Conservation (phyloP, 1,140 invertebrate species). For the Paraescarpia echinospica region DNA sequence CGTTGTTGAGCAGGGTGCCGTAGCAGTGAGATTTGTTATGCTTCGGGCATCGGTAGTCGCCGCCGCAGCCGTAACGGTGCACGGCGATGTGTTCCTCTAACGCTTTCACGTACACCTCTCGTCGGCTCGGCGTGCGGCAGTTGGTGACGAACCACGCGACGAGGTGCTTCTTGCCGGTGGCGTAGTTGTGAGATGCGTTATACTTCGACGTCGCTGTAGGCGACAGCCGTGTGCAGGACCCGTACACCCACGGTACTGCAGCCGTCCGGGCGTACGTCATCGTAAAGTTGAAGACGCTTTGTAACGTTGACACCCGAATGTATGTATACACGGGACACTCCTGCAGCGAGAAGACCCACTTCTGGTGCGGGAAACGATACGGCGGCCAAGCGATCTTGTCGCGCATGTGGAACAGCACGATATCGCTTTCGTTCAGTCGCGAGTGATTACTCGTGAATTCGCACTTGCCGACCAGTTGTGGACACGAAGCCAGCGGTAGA, state of each 20-base stretch:
- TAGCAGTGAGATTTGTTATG: constrained; percentile 64
- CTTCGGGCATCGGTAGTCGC: constrained; percentile 53
- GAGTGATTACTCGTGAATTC: background rate
- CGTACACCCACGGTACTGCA: background rate
- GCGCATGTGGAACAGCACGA: background rate
- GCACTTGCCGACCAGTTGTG: background rate
- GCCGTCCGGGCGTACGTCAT: background rate
- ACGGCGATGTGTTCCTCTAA: constrained; percentile 63
- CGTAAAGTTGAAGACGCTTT: constrained; percentile 11
- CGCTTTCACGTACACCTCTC: constrained; percentile 63
- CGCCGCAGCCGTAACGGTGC: constrained; percentile 70
- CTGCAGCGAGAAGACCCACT: background rate
- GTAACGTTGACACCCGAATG: background rate
- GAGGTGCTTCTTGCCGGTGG: constrained; percentile 51
- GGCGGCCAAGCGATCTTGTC: background rate
- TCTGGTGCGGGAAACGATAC: background rate
- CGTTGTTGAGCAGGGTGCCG: constrained; percentile 48
- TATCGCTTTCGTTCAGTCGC: background rate
- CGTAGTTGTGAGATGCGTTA: background rate
- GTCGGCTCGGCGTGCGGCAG: constrained; percentile 61
- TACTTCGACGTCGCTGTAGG: background rate
- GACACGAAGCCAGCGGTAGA: background rate
- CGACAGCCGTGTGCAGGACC: background rate
- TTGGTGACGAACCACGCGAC: constrained; percentile 61
- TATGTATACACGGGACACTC: constrained; percentile 3